These are phyloP conservation scores for Rhopalosiphum maidis DNA, from an alignment of 1,140 invertebrate species.

Conservation along the genomic window DNA sequence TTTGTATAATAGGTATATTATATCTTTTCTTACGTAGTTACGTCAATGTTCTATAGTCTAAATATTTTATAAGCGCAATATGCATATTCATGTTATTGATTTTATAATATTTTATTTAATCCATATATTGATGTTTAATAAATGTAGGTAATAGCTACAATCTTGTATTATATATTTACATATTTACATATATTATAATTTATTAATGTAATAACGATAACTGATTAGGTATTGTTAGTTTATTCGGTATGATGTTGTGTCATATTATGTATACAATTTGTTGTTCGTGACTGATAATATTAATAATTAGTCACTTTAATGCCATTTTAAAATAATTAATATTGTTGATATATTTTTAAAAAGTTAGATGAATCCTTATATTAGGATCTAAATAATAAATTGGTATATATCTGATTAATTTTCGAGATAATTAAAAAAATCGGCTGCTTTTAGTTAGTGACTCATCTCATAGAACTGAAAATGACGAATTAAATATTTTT, in stretches of 20 bases:
- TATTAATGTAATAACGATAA: not conserved
- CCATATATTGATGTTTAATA: no score
- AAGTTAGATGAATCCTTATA: not conserved
- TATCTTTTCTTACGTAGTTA: no score
- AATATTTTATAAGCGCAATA: no score
- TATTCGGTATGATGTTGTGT: not conserved
- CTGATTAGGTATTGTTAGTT: not conserved
- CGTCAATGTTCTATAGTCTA: no score
- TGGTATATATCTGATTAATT: not conserved
- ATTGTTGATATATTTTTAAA: not conserved
- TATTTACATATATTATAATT: no score
- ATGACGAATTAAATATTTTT: not conserved
- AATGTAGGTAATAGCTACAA: no score
- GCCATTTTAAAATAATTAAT: not conserved
- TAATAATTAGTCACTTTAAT: constrained; percentile 7
- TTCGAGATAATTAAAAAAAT: not conserved
- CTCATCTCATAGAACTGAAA: not conserved
- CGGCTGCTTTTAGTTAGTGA: not conserved
- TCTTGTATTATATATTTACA: no score
- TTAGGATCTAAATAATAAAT: not conserved
- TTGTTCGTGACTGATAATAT: not conserved
- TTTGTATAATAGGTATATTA: no score
- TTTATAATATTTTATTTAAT: no score
- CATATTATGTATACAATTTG: not conserved
- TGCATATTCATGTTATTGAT: no score